These are phyloP conservation scores for Toxotes chatareus DNA, from an alignment of 2,113 vertebrate genomes.

Conservation along the genomic window DNA sequence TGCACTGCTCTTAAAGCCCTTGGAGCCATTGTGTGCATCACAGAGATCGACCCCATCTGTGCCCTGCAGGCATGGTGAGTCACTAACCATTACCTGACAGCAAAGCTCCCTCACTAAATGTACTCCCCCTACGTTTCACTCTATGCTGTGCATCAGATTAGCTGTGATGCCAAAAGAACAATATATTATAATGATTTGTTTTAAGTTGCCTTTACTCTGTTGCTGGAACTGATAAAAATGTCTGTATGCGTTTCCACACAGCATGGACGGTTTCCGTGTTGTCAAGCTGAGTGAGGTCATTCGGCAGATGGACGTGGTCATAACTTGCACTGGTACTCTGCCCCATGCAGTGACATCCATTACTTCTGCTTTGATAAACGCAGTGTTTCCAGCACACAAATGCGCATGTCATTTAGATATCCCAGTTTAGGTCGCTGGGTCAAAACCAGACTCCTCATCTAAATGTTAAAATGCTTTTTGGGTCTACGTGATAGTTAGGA, in stretches of 20 bases:
- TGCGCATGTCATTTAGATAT: neutral
- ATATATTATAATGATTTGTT: neutral
- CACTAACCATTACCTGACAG: constrained; percentile 28
- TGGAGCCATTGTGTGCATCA: constrained; percentile 96
- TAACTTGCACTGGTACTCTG: constrained; percentile 96
- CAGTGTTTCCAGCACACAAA: constrained; percentile 20
- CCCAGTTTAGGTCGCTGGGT: neutral
- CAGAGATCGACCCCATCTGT: constrained; percentile 98
- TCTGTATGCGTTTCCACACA: constrained; percentile 71
- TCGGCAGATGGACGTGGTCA: constrained; percentile 97
- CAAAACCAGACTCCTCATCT: constrained; percentile 4
- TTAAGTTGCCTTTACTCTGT: neutral
- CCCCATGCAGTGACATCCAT: constrained; percentile 41
- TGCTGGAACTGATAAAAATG: neutral
- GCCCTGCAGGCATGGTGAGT: constrained; percentile 97
- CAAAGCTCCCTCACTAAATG: neutral
- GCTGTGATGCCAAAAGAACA: neutral
- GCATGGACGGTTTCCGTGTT: constrained; percentile 98
- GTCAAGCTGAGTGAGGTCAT: constrained; percentile 98
- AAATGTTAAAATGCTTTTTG: neutral
- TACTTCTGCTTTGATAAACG: constrained; percentile 58
- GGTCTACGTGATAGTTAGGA: neutral
- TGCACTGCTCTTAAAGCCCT: constrained; percentile 97
- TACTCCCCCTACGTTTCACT: neutral
- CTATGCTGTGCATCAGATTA: constrained; percentile 7